These are phyloP conservation scores for Menura novaehollandiae DNA, from an alignment of 2,113 vertebrate species.

Conservation along the genomic window DNA sequence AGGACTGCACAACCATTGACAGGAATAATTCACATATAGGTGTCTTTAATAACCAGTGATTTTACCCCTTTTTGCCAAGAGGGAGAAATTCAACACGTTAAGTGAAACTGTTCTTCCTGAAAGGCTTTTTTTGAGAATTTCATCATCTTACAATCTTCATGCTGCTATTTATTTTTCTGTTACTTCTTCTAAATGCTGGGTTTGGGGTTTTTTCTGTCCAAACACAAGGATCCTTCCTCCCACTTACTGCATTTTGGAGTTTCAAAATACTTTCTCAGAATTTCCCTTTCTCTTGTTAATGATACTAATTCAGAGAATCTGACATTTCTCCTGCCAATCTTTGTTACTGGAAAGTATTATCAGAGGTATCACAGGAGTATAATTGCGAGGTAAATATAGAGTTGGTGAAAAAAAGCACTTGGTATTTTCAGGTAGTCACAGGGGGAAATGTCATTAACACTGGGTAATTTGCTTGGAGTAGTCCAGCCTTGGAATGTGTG, in stretches of 20 bases:
- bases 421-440: slow-evolving; percentile 6
- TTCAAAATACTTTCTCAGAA: not conserved
- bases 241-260: not conserved
- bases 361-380: not conserved
- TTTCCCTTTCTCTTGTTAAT: not conserved
- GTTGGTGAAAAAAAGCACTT: not conserved
- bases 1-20: not conserved
- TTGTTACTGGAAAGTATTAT: not conserved
- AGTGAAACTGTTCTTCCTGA: not conserved
- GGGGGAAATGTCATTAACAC: not conserved
- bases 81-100: not conserved
- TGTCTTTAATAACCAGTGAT: not conserved
- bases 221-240: not conserved
- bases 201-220: not conserved
- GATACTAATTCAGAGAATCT: not conserved
- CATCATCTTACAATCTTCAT: not conserved
- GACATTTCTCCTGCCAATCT: not conserved
- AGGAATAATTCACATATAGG: not conserved
- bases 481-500: slow-evolving; percentile 1
- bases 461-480: slow-evolving; percentile 6
- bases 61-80: not conserved
- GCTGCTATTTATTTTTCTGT: not conserved
- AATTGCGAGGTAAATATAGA: not conserved
- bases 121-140: not conserved
- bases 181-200: not conserved